Evolutionary conservation across 2,113 vertebrate species (phyloP).

Genomic region (Cyanoramphus novaezelandiae): DNA sequence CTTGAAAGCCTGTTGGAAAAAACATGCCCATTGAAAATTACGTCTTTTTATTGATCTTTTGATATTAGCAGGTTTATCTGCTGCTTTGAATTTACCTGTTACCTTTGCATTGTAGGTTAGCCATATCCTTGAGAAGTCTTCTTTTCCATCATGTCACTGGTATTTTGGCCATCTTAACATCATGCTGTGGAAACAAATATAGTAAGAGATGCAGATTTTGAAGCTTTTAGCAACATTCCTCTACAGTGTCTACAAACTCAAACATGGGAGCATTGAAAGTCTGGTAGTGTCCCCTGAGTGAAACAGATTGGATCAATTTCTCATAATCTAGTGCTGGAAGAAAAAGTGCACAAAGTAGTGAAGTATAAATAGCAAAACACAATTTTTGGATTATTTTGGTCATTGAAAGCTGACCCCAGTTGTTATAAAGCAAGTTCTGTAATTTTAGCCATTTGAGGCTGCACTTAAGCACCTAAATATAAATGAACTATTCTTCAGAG

Average conservation of each 20-base stretch:
- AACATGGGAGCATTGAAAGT: background rate
- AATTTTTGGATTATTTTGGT: constrained; percentile 28
- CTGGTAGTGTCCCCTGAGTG: background rate
- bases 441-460: constrained; percentile 20
- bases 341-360: background rate
- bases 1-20: background rate
- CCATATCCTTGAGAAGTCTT: background rate
- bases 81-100: background rate
- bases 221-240: background rate
- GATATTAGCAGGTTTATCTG: background rate
- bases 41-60: background rate
- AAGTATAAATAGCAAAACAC: constrained; percentile 31
- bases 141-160: background rate
- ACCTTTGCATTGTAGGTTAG: background rate
- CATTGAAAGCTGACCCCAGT: constrained; percentile 15
- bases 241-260: background rate
- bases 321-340: background rate
- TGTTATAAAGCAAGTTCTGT: background rate
- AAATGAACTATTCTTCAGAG: constrained; percentile 27
- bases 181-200: background rate
- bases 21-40: background rate
- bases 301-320: background rate
- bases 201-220: background rate
- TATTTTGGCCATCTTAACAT: background rate
- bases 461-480: constrained; percentile 30